Percentiles rank a stretch among this genome's conserved stretches.
Evolutionary conservation across 2,797 vertebrate genomes (phyloP).

Genomic region (Pelobates cultripes): DNA sequence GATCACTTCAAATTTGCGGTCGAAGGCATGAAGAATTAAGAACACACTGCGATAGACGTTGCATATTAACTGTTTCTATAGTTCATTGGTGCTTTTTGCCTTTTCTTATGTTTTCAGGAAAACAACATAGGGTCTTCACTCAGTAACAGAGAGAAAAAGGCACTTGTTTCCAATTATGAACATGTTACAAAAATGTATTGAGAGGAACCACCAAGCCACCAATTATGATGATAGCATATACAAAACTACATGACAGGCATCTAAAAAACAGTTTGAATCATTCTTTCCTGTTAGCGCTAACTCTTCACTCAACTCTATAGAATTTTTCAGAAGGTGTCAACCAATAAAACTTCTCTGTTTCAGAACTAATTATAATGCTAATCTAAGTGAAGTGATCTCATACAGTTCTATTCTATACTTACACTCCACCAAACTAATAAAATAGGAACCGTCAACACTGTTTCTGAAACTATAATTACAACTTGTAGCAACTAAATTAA

Average conservation of each 20-base stretch:
- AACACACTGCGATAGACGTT: slow-evolving; percentile 32
- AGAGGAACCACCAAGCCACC: not conserved
- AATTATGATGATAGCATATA: not conserved
- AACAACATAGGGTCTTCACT: slow-evolving; percentile 26
- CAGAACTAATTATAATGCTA: too few relatives aligned
- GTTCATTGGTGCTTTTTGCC: slow-evolving; percentile 23
- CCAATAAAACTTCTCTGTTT: not conserved
- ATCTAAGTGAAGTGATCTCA: too few relatives aligned
- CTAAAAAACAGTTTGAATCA: not conserved
- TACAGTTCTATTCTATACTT: too few relatives aligned
- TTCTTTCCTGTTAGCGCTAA: not conserved
- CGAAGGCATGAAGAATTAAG: slow-evolving; percentile 39
- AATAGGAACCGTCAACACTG: too few relatives aligned
- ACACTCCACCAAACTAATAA: too few relatives aligned
- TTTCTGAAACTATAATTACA: too few relatives aligned
- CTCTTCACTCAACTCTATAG: not conserved
- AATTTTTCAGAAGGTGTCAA: slow-evolving; percentile 4
- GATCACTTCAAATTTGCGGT: slow-evolving; percentile 30
- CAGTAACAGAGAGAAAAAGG: slow-evolving; percentile 19
- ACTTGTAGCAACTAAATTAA: too few relatives aligned
- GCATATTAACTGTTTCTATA: slow-evolving; percentile 20
- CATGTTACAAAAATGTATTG: not conserved
- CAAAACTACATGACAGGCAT: not conserved
- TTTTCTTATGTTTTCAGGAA: slow-evolving; percentile 19
- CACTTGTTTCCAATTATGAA: slow-evolving; percentile 26